A percentile compares a stretch with the other conserved stretches of the same genome.
phyloP scores from a whole-genome alignment of 2,797 vertebrate species.

The Falco columbarius region DNA sequence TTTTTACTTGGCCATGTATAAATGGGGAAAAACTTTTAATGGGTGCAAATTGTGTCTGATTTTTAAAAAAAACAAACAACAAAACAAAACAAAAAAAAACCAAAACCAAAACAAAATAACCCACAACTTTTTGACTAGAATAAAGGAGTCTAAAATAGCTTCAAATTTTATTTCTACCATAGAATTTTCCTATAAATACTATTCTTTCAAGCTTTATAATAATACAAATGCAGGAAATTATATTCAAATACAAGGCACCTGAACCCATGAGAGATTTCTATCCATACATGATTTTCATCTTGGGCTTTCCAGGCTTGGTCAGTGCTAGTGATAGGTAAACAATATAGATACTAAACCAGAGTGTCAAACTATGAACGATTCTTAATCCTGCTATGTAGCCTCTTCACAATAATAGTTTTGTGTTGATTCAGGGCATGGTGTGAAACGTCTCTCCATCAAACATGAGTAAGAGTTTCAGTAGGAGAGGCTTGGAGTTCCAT shows the following conservation, averaged over 20 bases:
- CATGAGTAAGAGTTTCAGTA: background rate
- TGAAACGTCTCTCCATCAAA: background rate
- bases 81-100: background rate
- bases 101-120: background rate
- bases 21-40: background rate
- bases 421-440: background rate
- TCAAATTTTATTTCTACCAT: background rate
- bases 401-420: background rate
- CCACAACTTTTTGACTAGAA: background rate
- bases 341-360: background rate
- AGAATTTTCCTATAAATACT: background rate
- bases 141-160: background rate
- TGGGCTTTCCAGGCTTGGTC: background rate
- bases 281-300: background rate
- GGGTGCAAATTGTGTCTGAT: background rate
- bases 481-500: background rate
- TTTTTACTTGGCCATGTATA: background rate
- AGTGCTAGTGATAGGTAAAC: background rate
- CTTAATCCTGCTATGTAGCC: background rate
- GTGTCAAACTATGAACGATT: background rate
- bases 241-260: background rate
- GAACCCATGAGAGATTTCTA: background rate
- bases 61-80: background rate
- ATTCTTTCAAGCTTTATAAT: background rate
- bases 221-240: background rate